A percentile compares a stretch with the other conserved stretches of the same genome.
Conservation (phyloP, 2,888 invertebrate genomes). For the Drosophila macrospina region DNA sequence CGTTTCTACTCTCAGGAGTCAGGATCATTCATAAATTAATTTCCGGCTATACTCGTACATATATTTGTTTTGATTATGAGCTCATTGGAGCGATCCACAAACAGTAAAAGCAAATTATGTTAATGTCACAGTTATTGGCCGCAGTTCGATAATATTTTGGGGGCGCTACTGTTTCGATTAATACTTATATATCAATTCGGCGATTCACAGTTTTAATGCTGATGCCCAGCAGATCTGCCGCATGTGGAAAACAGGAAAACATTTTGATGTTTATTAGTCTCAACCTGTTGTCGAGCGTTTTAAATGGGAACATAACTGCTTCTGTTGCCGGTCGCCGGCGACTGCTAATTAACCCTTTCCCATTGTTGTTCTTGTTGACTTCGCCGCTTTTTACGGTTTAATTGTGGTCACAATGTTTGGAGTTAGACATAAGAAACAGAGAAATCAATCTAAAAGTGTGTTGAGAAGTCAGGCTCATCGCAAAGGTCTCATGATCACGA, state of each 20-base stretch:
- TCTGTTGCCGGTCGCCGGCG: conserved; percentile 56
- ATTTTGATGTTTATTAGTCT: conserved; percentile 79
- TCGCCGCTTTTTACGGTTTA: conserved; percentile 74
- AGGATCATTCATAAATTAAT: conserved; percentile 21
- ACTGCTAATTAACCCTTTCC: conserved; percentile 60
- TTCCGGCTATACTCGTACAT: conserved; percentile 16
- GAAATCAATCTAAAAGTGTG: conserved; percentile 77
- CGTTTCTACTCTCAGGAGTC: neutral
- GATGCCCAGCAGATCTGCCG: conserved; percentile 16
- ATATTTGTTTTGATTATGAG: conserved; percentile 1
- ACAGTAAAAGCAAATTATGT: conserved; percentile 82
- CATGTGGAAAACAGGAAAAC: conserved; percentile 58
- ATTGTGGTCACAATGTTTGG: conserved; percentile 59
- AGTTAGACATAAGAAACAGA: conserved; percentile 53
- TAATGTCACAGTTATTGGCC: conserved; percentile 67
- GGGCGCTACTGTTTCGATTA: conserved; percentile 55
- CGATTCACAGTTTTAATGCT: conserved; percentile 60
- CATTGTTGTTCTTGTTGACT: conserved; percentile 36
- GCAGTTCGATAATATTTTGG: conserved; percentile 27
- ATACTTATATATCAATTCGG: conserved; percentile 35
- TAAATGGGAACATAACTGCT: conserved; percentile 83
- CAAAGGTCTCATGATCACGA: conserved; percentile 27
- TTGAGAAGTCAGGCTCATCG: conserved; percentile 66
- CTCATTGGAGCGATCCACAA: conserved; percentile 41
- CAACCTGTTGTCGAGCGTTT: conserved; percentile 75